Percentiles rank a stretch among this genome's conserved stretches.
phyloP scores from a whole-genome alignment of 2,113 vertebrate genomes.

The Cinclus cinclus region DNA sequence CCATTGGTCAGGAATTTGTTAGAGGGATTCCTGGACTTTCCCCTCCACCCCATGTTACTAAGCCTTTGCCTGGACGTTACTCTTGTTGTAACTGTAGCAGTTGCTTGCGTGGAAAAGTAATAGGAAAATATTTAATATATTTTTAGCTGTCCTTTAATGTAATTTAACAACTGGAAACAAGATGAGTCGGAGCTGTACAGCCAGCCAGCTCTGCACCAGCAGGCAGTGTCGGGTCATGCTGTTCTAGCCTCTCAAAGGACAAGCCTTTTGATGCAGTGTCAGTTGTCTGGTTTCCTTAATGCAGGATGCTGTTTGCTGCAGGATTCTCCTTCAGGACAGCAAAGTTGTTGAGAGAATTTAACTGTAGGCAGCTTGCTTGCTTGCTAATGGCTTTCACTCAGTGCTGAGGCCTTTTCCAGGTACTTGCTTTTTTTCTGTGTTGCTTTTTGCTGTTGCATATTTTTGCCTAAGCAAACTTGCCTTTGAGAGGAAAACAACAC shows the following conservation, averaged over 20 bases:
- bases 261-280: conserved; percentile 36
- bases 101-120: conserved; percentile 58
- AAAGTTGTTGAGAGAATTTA: not conserved
- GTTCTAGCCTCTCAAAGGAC: conserved; percentile 46
- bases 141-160: conserved; percentile 71
- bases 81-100: conserved; percentile 35
- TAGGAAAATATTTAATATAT: conserved; percentile 69
- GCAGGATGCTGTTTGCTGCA: not conserved
- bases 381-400: conserved; percentile 6
- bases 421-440: not conserved
- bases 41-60: not conserved
- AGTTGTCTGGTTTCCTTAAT: conserved; percentile 27
- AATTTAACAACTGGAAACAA: conserved; percentile 67
- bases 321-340: conserved; percentile 18
- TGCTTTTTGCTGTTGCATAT: not conserved
- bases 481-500: not conserved
- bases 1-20: not conserved
- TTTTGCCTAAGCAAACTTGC: not conserved
- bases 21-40: not conserved
- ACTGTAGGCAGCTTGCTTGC: not conserved
- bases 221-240: conserved; percentile 37
- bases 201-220: conserved; percentile 17
- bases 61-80: not conserved
- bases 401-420: not conserved
- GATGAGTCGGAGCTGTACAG: conserved; percentile 17